A percentile compares a stretch with the other conserved stretches of the same genome.
Conservation (phyloP, 2,113 vertebrate genomes). For the Symphodus melops region DNA sequence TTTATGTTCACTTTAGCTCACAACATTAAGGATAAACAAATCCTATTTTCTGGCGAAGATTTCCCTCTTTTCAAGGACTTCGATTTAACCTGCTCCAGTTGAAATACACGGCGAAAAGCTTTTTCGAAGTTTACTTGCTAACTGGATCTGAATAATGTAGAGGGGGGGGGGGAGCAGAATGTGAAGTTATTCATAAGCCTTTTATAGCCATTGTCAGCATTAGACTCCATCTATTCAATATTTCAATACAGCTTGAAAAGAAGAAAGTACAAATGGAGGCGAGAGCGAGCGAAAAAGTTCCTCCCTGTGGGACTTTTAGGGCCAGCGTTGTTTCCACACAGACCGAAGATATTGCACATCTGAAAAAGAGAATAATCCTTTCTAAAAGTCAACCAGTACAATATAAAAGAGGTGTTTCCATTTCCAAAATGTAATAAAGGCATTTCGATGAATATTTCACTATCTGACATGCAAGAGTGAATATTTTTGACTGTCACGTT, state of each 20-base stretch:
- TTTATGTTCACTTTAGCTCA: constrained; percentile 33
- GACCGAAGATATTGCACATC: constrained; percentile 33
- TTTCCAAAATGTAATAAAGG: constrained; percentile 18
- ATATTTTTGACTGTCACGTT: constrained; percentile 16
- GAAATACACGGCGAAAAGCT: constrained; percentile 38
- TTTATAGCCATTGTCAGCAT: constrained; percentile 76
- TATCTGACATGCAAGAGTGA: constrained; percentile 6
- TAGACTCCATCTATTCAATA: constrained; percentile 77
- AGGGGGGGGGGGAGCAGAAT: constrained; percentile 31
- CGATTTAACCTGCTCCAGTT: constrained; percentile 53
- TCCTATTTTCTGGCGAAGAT: constrained; percentile 25
- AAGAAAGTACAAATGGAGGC: constrained; percentile 58
- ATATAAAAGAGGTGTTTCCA: not conserved
- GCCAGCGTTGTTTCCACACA: constrained; percentile 49
- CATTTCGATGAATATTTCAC: not conserved
- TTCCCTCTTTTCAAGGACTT: constrained; percentile 29
- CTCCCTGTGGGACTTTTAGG: constrained; percentile 55
- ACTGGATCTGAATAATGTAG: constrained; percentile 67
- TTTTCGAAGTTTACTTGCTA: constrained; percentile 56
- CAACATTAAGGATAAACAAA: constrained; percentile 42
- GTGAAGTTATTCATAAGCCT: constrained; percentile 72
- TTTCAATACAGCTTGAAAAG: constrained; percentile 73
- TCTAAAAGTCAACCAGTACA: constrained; percentile 13
- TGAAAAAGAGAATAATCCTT: constrained; percentile 44
- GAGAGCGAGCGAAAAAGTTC: constrained; percentile 37